A percentile compares a stretch with the other conserved stretches of the same genome.
phyloP scores from a whole-genome alignment of 2,113 vertebrate species.

The Tapirus terrestris region DNA sequence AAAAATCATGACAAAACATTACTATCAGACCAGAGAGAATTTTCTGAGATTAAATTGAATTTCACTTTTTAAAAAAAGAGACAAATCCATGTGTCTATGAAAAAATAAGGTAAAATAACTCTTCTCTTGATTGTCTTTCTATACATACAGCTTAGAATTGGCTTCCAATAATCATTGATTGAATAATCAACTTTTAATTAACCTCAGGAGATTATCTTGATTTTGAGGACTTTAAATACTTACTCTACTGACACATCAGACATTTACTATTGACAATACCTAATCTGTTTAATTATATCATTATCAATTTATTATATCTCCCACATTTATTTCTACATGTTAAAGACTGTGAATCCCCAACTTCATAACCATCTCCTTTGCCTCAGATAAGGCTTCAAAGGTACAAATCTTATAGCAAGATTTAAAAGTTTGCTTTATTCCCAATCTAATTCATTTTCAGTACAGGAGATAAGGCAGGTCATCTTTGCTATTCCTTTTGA shows the following conservation, averaged over 20 bases:
- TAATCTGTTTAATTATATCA: not conserved
- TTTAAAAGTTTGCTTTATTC: not conserved
- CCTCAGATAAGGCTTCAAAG: not conserved
- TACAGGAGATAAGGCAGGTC: not conserved
- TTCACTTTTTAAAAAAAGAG: not conserved
- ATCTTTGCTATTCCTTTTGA: not conserved
- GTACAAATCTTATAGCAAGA: not conserved
- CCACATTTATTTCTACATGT: not conserved
- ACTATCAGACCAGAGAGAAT: not conserved
- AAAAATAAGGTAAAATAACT: not conserved
- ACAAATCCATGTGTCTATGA: not conserved
- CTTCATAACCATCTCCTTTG: not conserved
- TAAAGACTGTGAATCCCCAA: not conserved
- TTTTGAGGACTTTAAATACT: conserved; percentile 50
- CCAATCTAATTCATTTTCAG: not conserved
- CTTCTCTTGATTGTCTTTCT: not conserved
- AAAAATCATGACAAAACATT: not conserved
- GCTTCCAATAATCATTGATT: conserved; percentile 49
- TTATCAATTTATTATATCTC: not conserved
- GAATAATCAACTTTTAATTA: conserved; percentile 66
- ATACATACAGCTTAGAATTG: not conserved
- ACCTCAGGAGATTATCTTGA: not conserved
- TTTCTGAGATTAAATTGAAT: conserved; percentile 5
- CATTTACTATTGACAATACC: not conserved
- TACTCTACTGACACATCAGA: conserved; percentile 25